phyloP scores from a whole-genome alignment of 2,113 vertebrate species.

The Corvus cornix region DNA sequence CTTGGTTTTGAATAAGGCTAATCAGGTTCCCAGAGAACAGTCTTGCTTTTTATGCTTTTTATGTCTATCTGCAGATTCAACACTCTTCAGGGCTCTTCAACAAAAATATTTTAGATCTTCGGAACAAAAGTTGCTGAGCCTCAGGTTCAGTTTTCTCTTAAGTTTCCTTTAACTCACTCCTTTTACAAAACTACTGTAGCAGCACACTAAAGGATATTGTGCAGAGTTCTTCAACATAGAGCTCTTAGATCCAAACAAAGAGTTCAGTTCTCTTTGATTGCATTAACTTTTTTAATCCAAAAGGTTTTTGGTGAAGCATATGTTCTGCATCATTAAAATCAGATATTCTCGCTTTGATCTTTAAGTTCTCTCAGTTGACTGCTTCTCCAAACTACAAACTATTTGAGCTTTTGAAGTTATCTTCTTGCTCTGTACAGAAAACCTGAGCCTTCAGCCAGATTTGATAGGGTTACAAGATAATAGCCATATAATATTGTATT shows the following conservation, averaged over 20 bases:
- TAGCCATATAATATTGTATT: constrained; percentile 39
- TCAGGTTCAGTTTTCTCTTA: background rate
- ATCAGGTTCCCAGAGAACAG: constrained; percentile 30
- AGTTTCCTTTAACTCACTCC: background rate
- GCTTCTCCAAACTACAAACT: constrained; percentile 66
- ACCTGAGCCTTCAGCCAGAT: constrained; percentile 58
- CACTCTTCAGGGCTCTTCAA: constrained; percentile 7
- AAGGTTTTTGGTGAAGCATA: constrained; percentile 71
- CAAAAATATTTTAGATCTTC: constrained; percentile 35
- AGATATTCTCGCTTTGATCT: constrained; percentile 74
- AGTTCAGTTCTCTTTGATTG: constrained; percentile 63
- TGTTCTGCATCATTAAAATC: constrained; percentile 78
- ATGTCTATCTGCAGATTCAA: constrained; percentile 12
- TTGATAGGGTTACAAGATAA: constrained; percentile 68
- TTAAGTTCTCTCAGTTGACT: constrained; percentile 70
- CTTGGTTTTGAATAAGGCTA: constrained; percentile 23
- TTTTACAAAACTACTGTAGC: background rate
- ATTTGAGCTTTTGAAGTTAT: constrained; percentile 71
- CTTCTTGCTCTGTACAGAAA: constrained; percentile 57
- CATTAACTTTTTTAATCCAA: constrained; percentile 70
- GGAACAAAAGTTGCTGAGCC: background rate
- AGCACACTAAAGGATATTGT: background rate
- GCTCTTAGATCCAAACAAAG: constrained; percentile 59
- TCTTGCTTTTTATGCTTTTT: constrained; percentile 42
- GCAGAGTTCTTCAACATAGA: constrained; percentile 30